A percentile compares a stretch with the other conserved stretches of the same genome.
Evolutionary conservation across 2,888 invertebrate species (phyloP).

Genomic region (Liodrosophila aerea): DNA sequence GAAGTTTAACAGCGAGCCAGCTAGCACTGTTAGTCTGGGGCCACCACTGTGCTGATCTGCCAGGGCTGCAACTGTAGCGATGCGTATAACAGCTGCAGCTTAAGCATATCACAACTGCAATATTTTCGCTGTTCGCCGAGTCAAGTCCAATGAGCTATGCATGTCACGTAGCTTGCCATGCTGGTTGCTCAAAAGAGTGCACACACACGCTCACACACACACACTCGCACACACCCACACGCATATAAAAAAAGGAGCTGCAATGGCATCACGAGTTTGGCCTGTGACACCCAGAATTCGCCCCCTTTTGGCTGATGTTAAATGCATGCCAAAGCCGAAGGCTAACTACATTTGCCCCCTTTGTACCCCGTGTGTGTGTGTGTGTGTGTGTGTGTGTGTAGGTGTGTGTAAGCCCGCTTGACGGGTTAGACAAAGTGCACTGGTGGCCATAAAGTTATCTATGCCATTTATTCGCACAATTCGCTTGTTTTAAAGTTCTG

Average conservation of each 20-base stretch:
- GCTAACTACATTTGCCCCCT: constrained; percentile 71
- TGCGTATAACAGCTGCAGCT: constrained; percentile 37
- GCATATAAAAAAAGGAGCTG: constrained; percentile 37
- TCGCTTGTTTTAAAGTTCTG: constrained; percentile 54
- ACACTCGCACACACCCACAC: constrained; percentile 10
- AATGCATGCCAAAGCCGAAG: constrained; percentile 73
- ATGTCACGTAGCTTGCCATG: constrained; percentile 62
- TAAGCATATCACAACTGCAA: constrained; percentile 74
- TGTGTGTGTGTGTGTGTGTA: constrained; percentile 11
- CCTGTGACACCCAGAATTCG: constrained; percentile 18
- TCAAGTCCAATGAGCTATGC: constrained; percentile 73
- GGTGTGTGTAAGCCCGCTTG: constrained; percentile 27
- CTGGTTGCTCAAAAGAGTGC: constrained; percentile 45
- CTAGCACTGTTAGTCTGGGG: not conserved
- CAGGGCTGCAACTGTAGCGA: constrained; percentile 4
- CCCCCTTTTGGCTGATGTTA: constrained; percentile 50
- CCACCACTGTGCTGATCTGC: not conserved
- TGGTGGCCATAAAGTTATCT: constrained; percentile 73
- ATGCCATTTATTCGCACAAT: constrained; percentile 60
- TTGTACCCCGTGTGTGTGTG: constrained; percentile 7
- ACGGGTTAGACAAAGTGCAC: constrained; percentile 70
- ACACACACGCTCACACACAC: constrained; percentile 29
- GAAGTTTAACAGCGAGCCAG: too few relatives aligned
- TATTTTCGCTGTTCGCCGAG: constrained; percentile 62
- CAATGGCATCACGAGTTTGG: constrained; percentile 50